A percentile compares a stretch with the other conserved stretches of the same genome.
Evolutionary conservation across 2,888 invertebrate species (phyloP).

Genomic region (Tachina fera): DNA sequence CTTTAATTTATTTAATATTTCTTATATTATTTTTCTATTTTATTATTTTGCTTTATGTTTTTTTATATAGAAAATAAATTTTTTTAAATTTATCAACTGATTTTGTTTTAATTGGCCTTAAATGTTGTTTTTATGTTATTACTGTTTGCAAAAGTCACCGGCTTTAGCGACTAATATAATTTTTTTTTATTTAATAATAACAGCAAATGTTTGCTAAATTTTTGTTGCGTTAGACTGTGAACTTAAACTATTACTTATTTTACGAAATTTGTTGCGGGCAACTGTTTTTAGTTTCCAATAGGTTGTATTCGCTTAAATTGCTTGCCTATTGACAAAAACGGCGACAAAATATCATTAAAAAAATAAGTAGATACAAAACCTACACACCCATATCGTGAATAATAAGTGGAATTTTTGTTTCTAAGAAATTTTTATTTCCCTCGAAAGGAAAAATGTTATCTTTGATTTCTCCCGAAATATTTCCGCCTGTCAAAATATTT

Average conservation of each 20-base stretch:
- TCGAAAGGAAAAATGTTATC: too few relatives aligned
- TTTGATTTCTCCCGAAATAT: too few relatives aligned
- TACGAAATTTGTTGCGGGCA: too few relatives aligned
- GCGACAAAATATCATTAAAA: too few relatives aligned
- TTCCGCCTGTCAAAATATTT: too few relatives aligned
- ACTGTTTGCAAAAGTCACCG: not conserved
- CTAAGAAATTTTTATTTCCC: too few relatives aligned
- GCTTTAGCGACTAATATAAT: conserved; percentile 31
- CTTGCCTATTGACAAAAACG: too few relatives aligned
- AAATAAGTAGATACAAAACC: too few relatives aligned
- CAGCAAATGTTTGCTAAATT: not conserved
- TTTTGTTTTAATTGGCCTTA: conserved; percentile 70
- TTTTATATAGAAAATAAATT: conserved; percentile 56
- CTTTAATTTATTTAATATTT: conserved; percentile 12
- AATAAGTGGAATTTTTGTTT: too few relatives aligned
- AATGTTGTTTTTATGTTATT: conserved; percentile 45
- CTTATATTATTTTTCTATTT: conserved; percentile 51
- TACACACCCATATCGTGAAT: too few relatives aligned
- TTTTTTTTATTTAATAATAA: conserved; percentile 4
- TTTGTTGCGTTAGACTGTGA: not conserved
- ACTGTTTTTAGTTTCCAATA: too few relatives aligned
- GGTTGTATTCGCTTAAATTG: too few relatives aligned
- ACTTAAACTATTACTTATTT: not conserved
- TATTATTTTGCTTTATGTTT: conserved; percentile 61
- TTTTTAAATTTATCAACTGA: conserved; percentile 58